Evolutionary conservation across 2,888 invertebrate genomes (phyloP).

Genomic region (Limnephilus auricula): DNA sequence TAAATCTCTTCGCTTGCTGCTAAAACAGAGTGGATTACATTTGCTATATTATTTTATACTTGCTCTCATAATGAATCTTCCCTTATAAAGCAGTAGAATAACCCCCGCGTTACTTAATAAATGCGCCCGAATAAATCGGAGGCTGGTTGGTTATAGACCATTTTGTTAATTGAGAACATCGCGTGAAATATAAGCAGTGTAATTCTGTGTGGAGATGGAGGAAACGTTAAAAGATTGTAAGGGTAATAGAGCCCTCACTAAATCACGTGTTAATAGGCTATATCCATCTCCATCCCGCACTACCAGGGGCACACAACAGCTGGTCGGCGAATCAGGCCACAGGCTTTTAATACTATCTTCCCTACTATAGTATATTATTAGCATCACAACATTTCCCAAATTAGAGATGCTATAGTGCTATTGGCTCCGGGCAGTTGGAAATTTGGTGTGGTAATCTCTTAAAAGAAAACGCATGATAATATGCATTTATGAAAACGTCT

Average conservation of each 20-base stretch:
- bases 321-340: neutral
- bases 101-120: neutral
- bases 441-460: too few species aligned
- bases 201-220: slow-evolving; percentile 37
- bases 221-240: slow-evolving; percentile 51
- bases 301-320: neutral
- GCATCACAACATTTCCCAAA: too few species aligned
- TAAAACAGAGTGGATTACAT: neutral
- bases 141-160: slow-evolving; percentile 7
- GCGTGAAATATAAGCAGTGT: slow-evolving; percentile 46
- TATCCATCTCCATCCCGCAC: slow-evolving; percentile 55
- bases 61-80: neutral
- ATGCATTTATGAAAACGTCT: too few species aligned
- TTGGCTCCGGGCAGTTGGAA: too few species aligned
- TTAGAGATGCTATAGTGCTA: too few species aligned
- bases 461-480: too few species aligned
- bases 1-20: neutral
- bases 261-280: slow-evolving; percentile 65
- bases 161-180: slow-evolving; percentile 45
- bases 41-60: neutral
- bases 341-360: neutral
- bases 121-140: slow-evolving; percentile 2
- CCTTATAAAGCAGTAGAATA: neutral
- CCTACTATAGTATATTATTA: too few species aligned
- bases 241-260: slow-evolving; percentile 61